These are phyloP conservation scores for Hirundichthys speculiger DNA, from an alignment of 2,113 vertebrate species.

Conservation along the genomic window DNA sequence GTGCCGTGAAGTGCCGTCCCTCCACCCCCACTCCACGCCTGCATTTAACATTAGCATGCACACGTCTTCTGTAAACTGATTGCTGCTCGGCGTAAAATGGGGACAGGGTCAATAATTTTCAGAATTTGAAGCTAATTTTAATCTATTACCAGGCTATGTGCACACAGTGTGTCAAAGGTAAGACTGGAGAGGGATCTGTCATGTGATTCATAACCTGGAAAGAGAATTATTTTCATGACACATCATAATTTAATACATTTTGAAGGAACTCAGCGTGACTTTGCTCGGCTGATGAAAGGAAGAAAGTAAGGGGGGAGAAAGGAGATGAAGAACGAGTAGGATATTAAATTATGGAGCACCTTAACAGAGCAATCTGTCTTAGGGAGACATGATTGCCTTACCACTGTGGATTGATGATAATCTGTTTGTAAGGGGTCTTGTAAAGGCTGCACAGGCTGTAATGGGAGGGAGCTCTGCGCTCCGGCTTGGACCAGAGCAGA, in stretches of 20 bases:
- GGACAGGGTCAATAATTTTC: slow-evolving; percentile 79
- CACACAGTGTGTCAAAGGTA: slow-evolving; percentile 80
- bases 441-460: slow-evolving; percentile 49
- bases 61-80: slow-evolving; percentile 61
- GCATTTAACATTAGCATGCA: slow-evolving; percentile 52
- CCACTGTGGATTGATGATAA: slow-evolving; percentile 73
- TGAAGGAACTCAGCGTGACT: slow-evolving; percentile 77
- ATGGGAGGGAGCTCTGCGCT: slow-evolving; percentile 18
- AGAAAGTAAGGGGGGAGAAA: slow-evolving; percentile 4
- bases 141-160: slow-evolving; percentile 75
- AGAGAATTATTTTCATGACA: slow-evolving; percentile 79
- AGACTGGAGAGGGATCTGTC: slow-evolving; percentile 66
- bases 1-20: slow-evolving; percentile 35
- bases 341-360: slow-evolving; percentile 82
- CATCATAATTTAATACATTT: slow-evolving; percentile 81
- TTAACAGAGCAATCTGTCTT: slow-evolving; percentile 80
- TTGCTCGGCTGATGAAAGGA: slow-evolving; percentile 52
- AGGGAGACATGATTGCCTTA: slow-evolving; percentile 69
- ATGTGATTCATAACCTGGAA: slow-evolving; percentile 77
- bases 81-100: slow-evolving; percentile 51
- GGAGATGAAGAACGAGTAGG: slow-evolving; percentile 66
- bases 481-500: slow-evolving; percentile 11
- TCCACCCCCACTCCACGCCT: slow-evolving; percentile 12
- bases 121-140: slow-evolving; percentile 75
- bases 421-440: slow-evolving; percentile 70